Conservation (phyloP, 92 coral and sea anemone species). For the Zoanthus solanderi region DNA sequence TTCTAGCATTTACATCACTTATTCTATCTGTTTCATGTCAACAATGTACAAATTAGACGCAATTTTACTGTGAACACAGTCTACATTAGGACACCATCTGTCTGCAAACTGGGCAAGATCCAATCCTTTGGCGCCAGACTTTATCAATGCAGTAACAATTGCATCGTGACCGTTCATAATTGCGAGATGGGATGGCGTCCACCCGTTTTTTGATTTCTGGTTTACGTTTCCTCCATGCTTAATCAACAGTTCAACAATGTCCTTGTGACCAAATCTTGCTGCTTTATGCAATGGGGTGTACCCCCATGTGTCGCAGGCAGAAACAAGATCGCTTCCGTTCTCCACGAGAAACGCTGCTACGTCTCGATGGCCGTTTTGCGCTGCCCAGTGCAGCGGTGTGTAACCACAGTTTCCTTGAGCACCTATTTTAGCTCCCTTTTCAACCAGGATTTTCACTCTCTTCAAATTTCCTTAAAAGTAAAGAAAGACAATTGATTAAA, state of each 20-base stretch:
- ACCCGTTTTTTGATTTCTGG: constrained; percentile 5
- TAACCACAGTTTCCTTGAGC: constrained; percentile 8
- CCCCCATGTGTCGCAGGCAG: constrained; percentile 17
- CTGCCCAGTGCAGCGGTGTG: constrained; percentile 78
- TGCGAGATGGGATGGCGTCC: constrained; percentile 1
- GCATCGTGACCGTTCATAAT: constrained; percentile 12
- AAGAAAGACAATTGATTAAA: neutral
- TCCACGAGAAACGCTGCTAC: constrained; percentile 66
- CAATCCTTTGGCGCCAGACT: neutral
- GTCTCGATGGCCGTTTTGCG: constrained; percentile 60
- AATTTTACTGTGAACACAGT: constrained; percentile 13
- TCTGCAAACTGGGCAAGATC: constrained; percentile 26
- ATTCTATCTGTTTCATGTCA: constrained; percentile 2
- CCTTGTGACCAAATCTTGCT: constrained; percentile 36
- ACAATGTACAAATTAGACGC: constrained; percentile 9
- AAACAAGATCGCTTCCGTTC: constrained; percentile 23
- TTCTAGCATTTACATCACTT: too few relatives aligned
- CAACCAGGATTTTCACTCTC: constrained; percentile 13
- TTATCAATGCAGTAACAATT: neutral
- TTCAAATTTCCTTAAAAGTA: constrained; percentile 10
- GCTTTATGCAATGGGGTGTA: constrained; percentile 37
- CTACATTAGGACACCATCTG: constrained; percentile 14
- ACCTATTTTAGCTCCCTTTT: constrained; percentile 4
- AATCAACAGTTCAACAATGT: constrained; percentile 25
- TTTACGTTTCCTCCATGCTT: neutral